Conservation (phyloP, 2,888 invertebrate genomes). For the Tricholauxania praeusta region DNA sequence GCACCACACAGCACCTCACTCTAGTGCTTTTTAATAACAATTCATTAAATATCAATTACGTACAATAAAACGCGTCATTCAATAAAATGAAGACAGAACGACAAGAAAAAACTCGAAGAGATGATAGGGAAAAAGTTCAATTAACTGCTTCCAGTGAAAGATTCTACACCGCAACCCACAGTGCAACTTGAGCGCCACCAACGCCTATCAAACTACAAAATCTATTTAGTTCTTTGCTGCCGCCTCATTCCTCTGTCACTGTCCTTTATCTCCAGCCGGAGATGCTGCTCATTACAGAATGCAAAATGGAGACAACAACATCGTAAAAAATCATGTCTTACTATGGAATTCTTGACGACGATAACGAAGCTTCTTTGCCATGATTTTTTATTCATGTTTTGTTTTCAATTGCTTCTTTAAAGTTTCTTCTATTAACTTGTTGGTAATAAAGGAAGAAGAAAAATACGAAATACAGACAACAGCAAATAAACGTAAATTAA, state of each 20-base stretch:
- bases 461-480: not conserved
- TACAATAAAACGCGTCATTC: not conserved
- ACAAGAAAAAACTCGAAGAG: not conserved
- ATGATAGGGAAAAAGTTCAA: conserved; percentile 12
- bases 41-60: conserved; percentile 22
- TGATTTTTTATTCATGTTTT: not conserved
- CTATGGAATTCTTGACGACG: not conserved
- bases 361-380: not conserved
- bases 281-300: too few species aligned
- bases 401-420: not conserved
- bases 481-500: conserved; percentile 28
- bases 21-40: conserved; percentile 16
- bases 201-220: not conserved
- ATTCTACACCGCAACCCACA: not conserved
- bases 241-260: not conserved
- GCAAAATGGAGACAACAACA: too few species aligned
- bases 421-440: not conserved
- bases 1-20: not conserved
- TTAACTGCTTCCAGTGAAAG: conserved; percentile 6
- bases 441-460: not conserved
- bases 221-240: not conserved
- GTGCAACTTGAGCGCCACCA: not conserved
- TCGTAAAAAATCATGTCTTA: too few species aligned
- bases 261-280: too few species aligned
- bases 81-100: not conserved